phyloP scores from a whole-genome alignment of 2,113 vertebrate genomes.

The Corvus hawaiiensis region DNA sequence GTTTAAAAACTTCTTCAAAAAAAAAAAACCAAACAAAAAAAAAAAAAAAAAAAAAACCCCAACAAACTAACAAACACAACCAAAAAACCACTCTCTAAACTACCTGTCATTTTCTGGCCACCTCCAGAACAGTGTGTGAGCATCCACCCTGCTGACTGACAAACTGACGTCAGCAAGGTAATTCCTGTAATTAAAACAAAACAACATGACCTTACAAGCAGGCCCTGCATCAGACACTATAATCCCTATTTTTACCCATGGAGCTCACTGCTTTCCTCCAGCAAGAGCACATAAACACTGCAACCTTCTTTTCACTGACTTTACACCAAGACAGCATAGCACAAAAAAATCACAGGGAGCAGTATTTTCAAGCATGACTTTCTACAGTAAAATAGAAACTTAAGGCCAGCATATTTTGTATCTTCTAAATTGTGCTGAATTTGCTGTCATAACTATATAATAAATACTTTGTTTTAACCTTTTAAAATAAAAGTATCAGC shows the following conservation, averaged over 20 bases:
- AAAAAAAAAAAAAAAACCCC: too few relatives aligned
- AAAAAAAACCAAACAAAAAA: too few relatives aligned
- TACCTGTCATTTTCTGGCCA: background rate
- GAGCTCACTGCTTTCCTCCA: background rate
- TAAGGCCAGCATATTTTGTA: background rate
- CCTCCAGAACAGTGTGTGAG: background rate
- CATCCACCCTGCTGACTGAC: background rate
- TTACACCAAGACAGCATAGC: background rate
- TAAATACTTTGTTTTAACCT: background rate
- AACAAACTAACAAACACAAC: background rate
- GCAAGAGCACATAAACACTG: background rate
- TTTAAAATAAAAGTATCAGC: background rate
- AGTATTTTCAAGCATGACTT: background rate
- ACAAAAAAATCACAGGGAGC: background rate
- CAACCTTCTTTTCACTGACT: background rate
- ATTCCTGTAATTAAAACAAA: conserved; percentile 11
- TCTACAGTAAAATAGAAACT: background rate
- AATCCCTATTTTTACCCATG: background rate
- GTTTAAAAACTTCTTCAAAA: background rate
- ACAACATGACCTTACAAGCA: background rate
- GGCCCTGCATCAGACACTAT: background rate
- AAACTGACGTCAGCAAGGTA: background rate
- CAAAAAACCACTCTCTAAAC: background rate
- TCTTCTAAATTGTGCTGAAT: background rate
- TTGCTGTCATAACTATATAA: background rate